phyloP scores from a whole-genome alignment of 2,888 invertebrate genomes.

The Chrysolina oricalcia region DNA sequence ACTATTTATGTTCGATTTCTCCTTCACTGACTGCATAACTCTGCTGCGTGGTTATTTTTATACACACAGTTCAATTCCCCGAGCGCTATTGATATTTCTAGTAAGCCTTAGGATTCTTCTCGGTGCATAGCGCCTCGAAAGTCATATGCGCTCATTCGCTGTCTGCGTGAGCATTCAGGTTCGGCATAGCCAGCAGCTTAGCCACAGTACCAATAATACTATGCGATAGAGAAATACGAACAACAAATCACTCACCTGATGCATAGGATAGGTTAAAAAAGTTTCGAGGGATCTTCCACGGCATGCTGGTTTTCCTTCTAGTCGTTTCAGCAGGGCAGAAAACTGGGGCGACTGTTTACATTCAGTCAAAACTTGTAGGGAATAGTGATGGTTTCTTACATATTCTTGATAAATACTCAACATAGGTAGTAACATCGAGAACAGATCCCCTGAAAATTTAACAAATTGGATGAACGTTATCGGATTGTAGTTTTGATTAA shows the following conservation, averaged over 20 bases:
- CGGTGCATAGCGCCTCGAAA: too few species aligned
- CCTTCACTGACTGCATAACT: too few species aligned
- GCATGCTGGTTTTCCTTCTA: conserved; percentile 90
- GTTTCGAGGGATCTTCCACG: conserved; percentile 90
- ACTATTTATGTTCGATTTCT: too few species aligned
- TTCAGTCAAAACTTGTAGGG: conserved; percentile 92
- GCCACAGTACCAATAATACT: too few species aligned
- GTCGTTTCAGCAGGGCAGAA: conserved; percentile 82
- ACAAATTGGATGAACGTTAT: background rate
- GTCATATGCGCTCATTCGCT: too few species aligned
- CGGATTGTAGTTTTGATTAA: background rate
- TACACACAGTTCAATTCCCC: too few species aligned
- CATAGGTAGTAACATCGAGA: conserved; percentile 96
- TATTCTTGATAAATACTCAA: conserved; percentile 96
- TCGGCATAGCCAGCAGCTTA: too few species aligned
- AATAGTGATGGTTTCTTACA: conserved; percentile 95
- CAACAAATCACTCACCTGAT: conserved; percentile 79
- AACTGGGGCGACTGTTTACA: conserved; percentile 91
- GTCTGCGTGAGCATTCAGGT: too few species aligned
- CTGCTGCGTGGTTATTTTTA: too few species aligned
- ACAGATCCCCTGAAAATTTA: conserved; percentile 84
- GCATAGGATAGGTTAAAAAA: conserved; percentile 95
- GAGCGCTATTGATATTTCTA: too few species aligned
- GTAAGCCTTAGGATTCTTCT: too few species aligned
- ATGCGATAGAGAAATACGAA: too few species aligned